These are phyloP conservation scores for Bombus impatiens DNA, from an alignment of 1,140 invertebrate genomes.

Conservation along the genomic window DNA sequence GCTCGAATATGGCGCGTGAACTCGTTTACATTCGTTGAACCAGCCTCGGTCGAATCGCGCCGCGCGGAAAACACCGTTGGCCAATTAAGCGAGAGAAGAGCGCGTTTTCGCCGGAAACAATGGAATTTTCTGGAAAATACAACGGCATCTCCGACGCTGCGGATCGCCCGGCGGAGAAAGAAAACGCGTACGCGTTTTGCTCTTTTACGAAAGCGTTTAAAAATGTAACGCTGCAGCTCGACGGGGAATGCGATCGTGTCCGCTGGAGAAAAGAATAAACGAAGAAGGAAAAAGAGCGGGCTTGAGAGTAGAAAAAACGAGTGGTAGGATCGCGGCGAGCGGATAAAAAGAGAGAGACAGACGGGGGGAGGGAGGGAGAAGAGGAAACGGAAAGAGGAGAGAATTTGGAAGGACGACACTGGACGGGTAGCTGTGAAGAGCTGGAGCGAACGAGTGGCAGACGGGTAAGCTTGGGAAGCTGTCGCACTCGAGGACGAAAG, in stretches of 20 bases:
- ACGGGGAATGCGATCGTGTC: background rate
- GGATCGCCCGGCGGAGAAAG: background rate
- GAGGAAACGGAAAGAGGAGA: no score
- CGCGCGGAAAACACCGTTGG: background rate
- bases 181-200: background rate
- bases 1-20: background rate
- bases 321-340: background rate
- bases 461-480: constrained; percentile 54
- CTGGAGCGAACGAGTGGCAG: constrained; percentile 50
- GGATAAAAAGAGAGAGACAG: background rate
- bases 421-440: constrained; percentile 34
- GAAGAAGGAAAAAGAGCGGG: background rate
- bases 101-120: background rate
- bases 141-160: no score
- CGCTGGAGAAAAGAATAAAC: background rate
- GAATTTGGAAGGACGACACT: no score
- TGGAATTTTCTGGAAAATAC: background rate
- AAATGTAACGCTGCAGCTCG: background rate
- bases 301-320: background rate
- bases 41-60: background rate
- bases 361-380: background rate
- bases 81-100: background rate
- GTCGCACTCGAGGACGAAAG: constrained; percentile 21
- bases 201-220: background rate
- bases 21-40: background rate